phyloP scores from a whole-genome alignment of 35 echinoderm and acorn worm genomes.

The Strongylocentrotus purpuratus region DNA sequence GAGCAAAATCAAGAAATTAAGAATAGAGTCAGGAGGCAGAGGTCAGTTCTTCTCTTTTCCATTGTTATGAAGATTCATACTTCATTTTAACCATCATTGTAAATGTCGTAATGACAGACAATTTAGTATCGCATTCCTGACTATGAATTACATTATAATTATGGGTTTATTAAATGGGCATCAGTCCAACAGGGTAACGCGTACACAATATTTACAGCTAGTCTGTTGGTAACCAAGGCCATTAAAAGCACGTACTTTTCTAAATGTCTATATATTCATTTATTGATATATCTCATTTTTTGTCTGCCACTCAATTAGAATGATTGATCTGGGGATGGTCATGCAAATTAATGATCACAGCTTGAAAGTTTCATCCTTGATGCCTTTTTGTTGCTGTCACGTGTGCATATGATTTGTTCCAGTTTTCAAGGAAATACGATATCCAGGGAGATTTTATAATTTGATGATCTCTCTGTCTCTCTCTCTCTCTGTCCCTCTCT shows the following conservation, averaged over 20 bases:
- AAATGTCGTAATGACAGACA: background rate
- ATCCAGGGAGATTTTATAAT: background rate
- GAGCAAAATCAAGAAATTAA: background rate
- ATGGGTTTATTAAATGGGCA: background rate
- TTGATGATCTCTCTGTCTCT: background rate
- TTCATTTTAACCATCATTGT: background rate
- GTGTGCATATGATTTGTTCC: background rate
- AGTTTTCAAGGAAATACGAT: background rate
- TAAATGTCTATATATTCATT: background rate
- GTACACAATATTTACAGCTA: background rate
- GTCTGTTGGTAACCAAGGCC: background rate
- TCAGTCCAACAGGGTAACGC: background rate
- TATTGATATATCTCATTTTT: conserved; percentile 10
- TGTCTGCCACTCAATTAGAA: background rate
- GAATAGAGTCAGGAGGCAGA: too few species aligned
- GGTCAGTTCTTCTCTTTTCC: too few species aligned
- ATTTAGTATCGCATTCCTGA: background rate
- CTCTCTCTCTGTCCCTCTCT: too few species aligned
- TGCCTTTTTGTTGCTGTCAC: background rate
- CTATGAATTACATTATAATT: background rate
- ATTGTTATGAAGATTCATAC: too few species aligned
- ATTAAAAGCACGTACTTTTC: background rate
- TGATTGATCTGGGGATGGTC: background rate
- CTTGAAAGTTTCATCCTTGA: background rate
- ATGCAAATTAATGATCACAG: background rate